phyloP scores from a whole-genome alignment of 1,140 invertebrate genomes.

The Drosophila baimaii region DNA sequence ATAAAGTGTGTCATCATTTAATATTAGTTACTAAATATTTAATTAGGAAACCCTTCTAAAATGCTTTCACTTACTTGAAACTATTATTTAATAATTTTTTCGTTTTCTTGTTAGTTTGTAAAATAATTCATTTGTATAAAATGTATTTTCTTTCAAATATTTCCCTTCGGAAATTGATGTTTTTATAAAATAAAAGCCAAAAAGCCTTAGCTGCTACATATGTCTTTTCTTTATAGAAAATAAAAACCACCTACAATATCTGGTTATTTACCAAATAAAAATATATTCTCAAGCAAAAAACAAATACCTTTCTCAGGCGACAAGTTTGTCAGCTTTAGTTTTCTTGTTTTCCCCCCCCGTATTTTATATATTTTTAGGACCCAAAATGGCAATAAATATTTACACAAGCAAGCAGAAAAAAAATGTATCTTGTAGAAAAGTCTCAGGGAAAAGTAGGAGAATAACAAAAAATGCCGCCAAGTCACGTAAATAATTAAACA shows the following conservation, averaged over 20 bases:
- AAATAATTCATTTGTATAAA: no score
- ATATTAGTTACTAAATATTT: background rate
- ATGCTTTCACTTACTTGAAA: background rate
- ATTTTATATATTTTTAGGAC: conserved; percentile 14
- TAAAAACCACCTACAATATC: no score
- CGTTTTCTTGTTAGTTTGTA: no score
- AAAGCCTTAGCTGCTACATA: no score
- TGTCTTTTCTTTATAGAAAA: no score
- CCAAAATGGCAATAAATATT: conserved; percentile 60
- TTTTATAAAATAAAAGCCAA: no score
- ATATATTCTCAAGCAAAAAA: conserved; percentile 1
- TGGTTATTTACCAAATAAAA: background rate
- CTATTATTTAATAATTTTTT: background rate
- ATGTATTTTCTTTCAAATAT: no score
- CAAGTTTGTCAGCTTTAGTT: conserved; percentile 26
- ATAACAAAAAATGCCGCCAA: conserved; percentile 61
- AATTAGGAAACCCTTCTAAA: background rate
- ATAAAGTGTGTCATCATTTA: background rate
- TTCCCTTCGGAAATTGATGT: no score
- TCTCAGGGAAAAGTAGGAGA: conserved; percentile 9
- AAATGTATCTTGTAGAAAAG: conserved; percentile 13
- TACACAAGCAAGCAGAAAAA: conserved; percentile 34
- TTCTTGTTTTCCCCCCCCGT: background rate
- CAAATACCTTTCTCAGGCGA: conserved; percentile 6
- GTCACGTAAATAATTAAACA: conserved; percentile 80